These are phyloP conservation scores for Cordilura impudica DNA, from an alignment of 2,888 invertebrate species.

Conservation along the genomic window DNA sequence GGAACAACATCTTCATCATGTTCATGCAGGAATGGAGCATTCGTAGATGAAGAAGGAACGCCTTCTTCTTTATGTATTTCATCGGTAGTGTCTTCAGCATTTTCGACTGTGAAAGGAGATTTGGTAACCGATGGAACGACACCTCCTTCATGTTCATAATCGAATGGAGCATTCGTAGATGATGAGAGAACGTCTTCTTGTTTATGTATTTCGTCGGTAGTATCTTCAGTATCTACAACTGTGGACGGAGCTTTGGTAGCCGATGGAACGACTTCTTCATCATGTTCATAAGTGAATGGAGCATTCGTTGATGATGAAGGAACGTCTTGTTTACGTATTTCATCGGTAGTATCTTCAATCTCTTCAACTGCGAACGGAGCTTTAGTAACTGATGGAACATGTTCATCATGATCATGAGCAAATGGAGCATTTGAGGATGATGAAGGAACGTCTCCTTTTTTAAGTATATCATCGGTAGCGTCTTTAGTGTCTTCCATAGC, in stretches of 20 bases:
- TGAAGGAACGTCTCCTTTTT: no score
- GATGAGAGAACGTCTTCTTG: conserved; percentile 1
- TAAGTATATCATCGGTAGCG: no score
- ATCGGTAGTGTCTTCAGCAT: not conserved
- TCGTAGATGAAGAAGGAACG: not conserved
- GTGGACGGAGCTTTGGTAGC: not conserved
- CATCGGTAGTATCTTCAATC: not conserved
- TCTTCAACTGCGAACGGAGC: conserved; percentile 12
- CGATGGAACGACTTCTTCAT: not conserved
- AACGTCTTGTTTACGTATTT: not conserved
- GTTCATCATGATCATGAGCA: conserved; percentile 1
- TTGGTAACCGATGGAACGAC: not conserved
- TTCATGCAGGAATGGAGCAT: not conserved
- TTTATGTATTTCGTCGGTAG: not conserved
- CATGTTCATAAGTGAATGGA: not conserved
- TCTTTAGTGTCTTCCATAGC: not conserved
- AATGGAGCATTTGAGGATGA: no score
- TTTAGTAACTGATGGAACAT: conserved; percentile 3
- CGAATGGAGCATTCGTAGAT: not conserved
- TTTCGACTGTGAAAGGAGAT: not conserved
- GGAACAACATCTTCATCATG: conserved; percentile 2
- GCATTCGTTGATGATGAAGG: not conserved
- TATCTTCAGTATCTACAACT: not conserved
- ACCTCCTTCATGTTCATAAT: not conserved
- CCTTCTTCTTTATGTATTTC: not conserved